Base-by-base conservation (phyloP, 2,113 vertebrate genomes). In the Phrynosoma platyrhinos region DNA sequence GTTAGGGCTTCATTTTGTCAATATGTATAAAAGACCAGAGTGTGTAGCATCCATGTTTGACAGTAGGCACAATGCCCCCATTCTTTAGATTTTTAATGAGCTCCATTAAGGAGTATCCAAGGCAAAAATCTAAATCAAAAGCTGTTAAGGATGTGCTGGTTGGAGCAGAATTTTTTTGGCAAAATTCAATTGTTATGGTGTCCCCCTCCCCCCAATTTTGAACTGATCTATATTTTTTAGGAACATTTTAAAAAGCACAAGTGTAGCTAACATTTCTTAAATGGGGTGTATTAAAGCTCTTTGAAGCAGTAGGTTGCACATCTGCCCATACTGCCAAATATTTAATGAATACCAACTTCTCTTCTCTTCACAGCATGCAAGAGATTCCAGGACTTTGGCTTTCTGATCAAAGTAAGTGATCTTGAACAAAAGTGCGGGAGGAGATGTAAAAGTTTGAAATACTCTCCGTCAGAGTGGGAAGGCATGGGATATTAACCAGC, bases 151-250 rank as follows among this genome's bases (percentile, higher is more conserved):
- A 75, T 94, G 83, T 91, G 88, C 83, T 93, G 90, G 91, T 88
- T 92, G 87, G 76, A 91, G 81, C 88, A 93, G 89, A 92, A 91
- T 86, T 86, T 90, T 86, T 69, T 89, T 94, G 92, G 91, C 93
- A 94, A 94, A 93, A 90, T 77, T 84, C 82, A 55, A 12, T 84
- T 93, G 89, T 55, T 27, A 62, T 62, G 18, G 58, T 62, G 58
- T 47, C 47, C 58, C 13, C 18, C 14, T 16, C 18, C 58, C 58
- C 13, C 47, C 20, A 84, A 87, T 91, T 93, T 91, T 71, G 25
- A 30, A 77, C 82, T 85, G 79, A 88, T 78, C 42, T 92, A 55
- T 92, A 52, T 87, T 82, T 91, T 90, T 93, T 89, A 64, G 85
- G 4, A 94, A 79, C 14, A 32, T 91, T 85, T 92, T 87, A 78